Conservation (phyloP, 2,113 vertebrate genomes). For the Rutilus rutilus region DNA sequence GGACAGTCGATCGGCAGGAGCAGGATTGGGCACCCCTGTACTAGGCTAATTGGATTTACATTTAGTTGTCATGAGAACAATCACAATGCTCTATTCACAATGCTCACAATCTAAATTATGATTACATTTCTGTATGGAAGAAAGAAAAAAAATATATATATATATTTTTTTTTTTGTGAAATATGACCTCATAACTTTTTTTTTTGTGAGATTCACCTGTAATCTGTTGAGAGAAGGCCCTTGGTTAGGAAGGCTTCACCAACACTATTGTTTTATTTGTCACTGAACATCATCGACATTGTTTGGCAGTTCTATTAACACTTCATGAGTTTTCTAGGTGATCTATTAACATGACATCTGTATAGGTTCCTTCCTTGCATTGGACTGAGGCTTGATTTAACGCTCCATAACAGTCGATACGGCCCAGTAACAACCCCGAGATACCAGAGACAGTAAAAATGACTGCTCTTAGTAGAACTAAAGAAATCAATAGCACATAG, state of each 20-base stretch:
- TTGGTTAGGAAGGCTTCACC: not conserved
- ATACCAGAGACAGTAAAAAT: not conserved
- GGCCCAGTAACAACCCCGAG: not conserved
- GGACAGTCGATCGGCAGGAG: too few relatives aligned
- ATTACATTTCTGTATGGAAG: not conserved
- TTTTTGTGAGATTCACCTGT: not conserved
- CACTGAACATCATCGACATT: slow-evolving; percentile 1
- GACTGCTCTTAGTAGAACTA: slow-evolving; percentile 24
- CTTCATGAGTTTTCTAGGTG: slow-evolving; percentile 28
- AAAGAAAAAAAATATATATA: too few relatives aligned
- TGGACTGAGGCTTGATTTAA: slow-evolving; percentile 27
- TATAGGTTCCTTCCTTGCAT: not conserved
- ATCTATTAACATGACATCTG: slow-evolving; percentile 7
- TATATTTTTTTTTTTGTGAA: too few relatives aligned
- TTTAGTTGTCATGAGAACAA: not conserved
- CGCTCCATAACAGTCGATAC: not conserved
- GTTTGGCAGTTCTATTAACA: not conserved
- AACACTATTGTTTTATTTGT: slow-evolving; percentile 11
- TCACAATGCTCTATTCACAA: not conserved
- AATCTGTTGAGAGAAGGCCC: not conserved
- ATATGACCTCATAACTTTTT: not conserved
- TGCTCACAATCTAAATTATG: not conserved
- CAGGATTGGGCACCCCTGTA: too few relatives aligned
- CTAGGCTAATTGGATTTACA: not conserved
- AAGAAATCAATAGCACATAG: slow-evolving; percentile 32